Conservation (phyloP, 1,140 invertebrate species). For the Diachasmimorpha longicaudata region DNA sequence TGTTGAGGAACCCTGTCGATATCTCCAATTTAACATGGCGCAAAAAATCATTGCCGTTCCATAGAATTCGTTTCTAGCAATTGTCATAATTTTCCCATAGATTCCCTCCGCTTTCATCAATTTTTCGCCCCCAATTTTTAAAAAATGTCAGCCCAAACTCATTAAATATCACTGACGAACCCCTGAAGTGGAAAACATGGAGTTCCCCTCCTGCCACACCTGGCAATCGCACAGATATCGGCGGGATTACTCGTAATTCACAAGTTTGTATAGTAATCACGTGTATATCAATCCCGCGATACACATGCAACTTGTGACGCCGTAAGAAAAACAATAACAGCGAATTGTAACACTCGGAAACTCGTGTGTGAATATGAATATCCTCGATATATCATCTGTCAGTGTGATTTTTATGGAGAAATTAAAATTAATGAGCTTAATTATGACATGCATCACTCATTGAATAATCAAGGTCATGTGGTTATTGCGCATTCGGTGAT, state of each 20-base stretch:
- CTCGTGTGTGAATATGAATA: background rate
- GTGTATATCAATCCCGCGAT: background rate
- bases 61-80: background rate
- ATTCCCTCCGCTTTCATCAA: background rate
- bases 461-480: constrained; percentile 30
- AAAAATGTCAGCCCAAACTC: too few species aligned
- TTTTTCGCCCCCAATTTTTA: too few species aligned
- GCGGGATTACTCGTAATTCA: too few species aligned
- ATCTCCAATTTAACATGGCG: background rate
- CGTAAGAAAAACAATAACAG: too few species aligned
- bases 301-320: background rate
- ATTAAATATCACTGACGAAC: too few species aligned
- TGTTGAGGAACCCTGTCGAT: constrained; percentile 7
- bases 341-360: too few species aligned
- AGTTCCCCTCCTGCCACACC: too few species aligned
- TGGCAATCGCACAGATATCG: too few species aligned
- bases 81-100: background rate
- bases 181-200: too few species aligned
- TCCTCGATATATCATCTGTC: background rate
- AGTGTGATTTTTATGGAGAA: constrained; percentile 29
- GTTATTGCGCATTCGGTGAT: constrained; percentile 3
- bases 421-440: constrained; percentile 37
- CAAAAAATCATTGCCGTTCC: background rate
- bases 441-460: constrained; percentile 33
- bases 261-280: too few species aligned